These are phyloP conservation scores for Elgaria multicarinata DNA, from an alignment of 2,113 vertebrate species.

Conservation along the genomic window DNA sequence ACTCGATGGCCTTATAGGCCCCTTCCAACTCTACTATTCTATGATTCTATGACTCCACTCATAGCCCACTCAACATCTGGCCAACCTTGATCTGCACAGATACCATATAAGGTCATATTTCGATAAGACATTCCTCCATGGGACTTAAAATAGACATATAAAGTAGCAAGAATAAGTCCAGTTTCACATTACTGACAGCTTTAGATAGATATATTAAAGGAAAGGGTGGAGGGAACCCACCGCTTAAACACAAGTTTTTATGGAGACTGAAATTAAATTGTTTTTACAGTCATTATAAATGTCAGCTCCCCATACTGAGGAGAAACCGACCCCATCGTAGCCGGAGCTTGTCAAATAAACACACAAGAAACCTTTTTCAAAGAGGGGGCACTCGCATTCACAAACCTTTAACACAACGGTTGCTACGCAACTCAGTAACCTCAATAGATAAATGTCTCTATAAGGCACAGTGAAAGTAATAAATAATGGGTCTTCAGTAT, in stretches of 20 bases:
- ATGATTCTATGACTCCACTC: too few relatives aligned
- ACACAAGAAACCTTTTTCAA: not conserved
- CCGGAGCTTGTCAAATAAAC: conserved; percentile 38
- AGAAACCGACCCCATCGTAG: conserved; percentile 5
- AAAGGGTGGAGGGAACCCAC: conserved; percentile 1
- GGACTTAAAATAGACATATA: not conserved
- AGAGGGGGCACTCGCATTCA: conserved; percentile 38
- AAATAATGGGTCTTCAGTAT: conserved; percentile 28
- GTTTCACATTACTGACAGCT: not conserved
- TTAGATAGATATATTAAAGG: not conserved
- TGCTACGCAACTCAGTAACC: conserved; percentile 52
- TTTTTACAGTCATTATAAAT: not conserved
- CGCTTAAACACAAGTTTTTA: not conserved
- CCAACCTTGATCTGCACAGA: not conserved
- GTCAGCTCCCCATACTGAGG: not conserved
- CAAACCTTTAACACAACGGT: conserved; percentile 37
- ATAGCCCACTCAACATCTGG: not conserved
- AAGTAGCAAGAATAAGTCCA: not conserved
- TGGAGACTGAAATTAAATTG: conserved; percentile 32
- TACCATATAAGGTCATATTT: conserved; percentile 20
- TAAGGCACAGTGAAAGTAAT: not conserved
- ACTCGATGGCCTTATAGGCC: too few relatives aligned
- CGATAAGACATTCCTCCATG: fast-evolving
- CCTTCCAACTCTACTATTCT: too few relatives aligned
- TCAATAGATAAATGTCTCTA: conserved; percentile 51